Evolutionary conservation across 2,888 invertebrate genomes (phyloP).

Genomic region (Tenthredo scrophulariae): DNA sequence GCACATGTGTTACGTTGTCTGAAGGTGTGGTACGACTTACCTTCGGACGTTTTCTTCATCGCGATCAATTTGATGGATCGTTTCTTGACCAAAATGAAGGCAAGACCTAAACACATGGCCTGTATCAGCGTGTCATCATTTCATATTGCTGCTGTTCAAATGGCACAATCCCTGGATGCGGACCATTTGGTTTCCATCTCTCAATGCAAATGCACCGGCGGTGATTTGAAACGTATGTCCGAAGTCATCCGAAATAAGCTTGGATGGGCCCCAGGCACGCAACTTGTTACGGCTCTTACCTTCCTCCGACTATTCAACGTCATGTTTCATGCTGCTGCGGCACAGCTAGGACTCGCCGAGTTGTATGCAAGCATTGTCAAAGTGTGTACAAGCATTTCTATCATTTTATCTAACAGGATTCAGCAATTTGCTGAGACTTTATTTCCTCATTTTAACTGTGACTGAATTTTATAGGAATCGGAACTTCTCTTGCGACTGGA

Average conservation of each 20-base stretch:
- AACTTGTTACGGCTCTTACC: slow-evolving; percentile 83
- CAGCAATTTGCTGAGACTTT: background rate
- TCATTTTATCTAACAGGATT: background rate
- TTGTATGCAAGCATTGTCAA: slow-evolving; percentile 80
- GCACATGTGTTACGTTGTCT: slow-evolving; percentile 90
- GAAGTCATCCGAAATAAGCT: slow-evolving; percentile 89
- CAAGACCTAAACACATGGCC: slow-evolving; percentile 89
- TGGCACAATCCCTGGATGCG: slow-evolving; percentile 82
- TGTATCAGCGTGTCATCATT: slow-evolving; percentile 93
- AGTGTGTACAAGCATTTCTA: slow-evolving; percentile 69
- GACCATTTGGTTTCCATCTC: slow-evolving; percentile 85
- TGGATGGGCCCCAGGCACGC: slow-evolving; percentile 81
- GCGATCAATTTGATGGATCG: slow-evolving; percentile 90
- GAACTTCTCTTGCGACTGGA: slow-evolving; percentile 86
- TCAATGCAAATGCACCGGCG: slow-evolving; percentile 90
- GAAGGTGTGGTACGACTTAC: slow-evolving; percentile 92
- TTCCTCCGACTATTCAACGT: slow-evolving; percentile 85
- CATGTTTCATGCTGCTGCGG: slow-evolving; percentile 82
- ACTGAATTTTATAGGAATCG: slow-evolving; percentile 78
- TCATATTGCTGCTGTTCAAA: slow-evolving; percentile 88
- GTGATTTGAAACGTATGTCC: slow-evolving; percentile 93
- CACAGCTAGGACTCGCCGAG: slow-evolving; percentile 80
- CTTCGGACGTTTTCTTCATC: slow-evolving; percentile 88
- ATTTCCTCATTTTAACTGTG: slow-evolving; percentile 24
- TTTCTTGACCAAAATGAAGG: slow-evolving; percentile 91